Evolutionary conservation across 35 echinoderm and acorn worm genomes (phyloP).

Genomic region (Patiria miniata): DNA sequence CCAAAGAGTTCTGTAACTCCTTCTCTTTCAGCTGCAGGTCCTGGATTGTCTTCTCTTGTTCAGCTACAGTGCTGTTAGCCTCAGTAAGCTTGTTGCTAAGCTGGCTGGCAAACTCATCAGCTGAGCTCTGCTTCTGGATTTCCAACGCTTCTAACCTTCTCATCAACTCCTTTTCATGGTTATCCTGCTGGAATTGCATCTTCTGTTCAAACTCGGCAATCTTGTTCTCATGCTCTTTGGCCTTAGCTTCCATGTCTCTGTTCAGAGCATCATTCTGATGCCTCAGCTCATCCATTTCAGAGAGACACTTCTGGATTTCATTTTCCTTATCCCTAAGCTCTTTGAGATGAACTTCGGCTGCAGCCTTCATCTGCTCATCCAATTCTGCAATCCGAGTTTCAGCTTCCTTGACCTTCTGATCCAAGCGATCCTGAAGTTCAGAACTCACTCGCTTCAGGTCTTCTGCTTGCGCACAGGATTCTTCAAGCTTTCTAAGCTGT

Average conservation of each 20-base stretch:
- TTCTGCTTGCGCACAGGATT: neutral
- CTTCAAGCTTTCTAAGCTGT: slow-evolving; percentile 26
- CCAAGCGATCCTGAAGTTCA: slow-evolving; percentile 47
- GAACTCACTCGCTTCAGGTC: slow-evolving; percentile 17
- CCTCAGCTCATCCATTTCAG: slow-evolving; percentile 58
- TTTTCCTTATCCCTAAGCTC: slow-evolving; percentile 55
- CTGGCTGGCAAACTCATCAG: slow-evolving; percentile 78
- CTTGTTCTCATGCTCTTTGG: slow-evolving; percentile 73
- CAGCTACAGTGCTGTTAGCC: slow-evolving; percentile 63
- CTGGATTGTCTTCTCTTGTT: slow-evolving; percentile 81
- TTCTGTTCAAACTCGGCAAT: slow-evolving; percentile 78
- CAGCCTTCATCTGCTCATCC: slow-evolving; percentile 41
- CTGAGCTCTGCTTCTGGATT: slow-evolving; percentile 89
- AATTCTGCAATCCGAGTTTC: slow-evolving; percentile 33
- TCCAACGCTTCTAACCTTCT: slow-evolving; percentile 80
- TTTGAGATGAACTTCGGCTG: slow-evolving; percentile 37
- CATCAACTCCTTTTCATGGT: slow-evolving; percentile 78
- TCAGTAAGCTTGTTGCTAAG: slow-evolving; percentile 73
- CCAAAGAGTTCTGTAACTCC: slow-evolving; percentile 77
- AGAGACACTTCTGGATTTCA: slow-evolving; percentile 56
- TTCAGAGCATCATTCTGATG: slow-evolving; percentile 38
- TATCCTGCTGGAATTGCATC: slow-evolving; percentile 87
- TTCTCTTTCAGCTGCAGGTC: slow-evolving; percentile 69
- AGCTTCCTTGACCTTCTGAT: slow-evolving; percentile 60
- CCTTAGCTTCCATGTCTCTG: slow-evolving; percentile 62